phyloP scores from a whole-genome alignment of 2,888 invertebrate genomes.

The Conus canariensis region DNA sequence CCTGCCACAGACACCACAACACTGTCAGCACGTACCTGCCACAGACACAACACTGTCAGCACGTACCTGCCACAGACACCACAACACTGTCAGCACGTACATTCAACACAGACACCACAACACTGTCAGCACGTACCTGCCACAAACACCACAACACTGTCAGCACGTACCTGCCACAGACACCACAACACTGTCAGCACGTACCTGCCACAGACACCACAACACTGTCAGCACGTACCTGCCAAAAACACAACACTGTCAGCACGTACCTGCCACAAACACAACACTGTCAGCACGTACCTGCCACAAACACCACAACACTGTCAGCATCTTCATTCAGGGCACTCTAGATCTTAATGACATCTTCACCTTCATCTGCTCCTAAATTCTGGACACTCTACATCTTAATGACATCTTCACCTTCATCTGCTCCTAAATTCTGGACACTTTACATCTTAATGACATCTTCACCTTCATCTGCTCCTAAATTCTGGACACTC shows the following conservation, averaged over 20 bases:
- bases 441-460: too few relatives aligned
- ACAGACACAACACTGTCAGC: conserved; percentile 58
- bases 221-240: conserved; percentile 81
- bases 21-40: conserved; percentile 79
- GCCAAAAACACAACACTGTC: neutral
- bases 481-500: too few relatives aligned
- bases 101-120: conserved; percentile 49
- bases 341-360: too few relatives aligned
- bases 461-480: too few relatives aligned
- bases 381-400: too few relatives aligned
- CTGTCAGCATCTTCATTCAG: too few relatives aligned
- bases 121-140: conserved; percentile 79
- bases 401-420: too few relatives aligned
- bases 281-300: conserved; percentile 80
- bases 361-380: too few relatives aligned
- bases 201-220: conserved; percentile 73
- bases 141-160: neutral
- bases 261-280: conserved; percentile 79
- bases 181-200: conserved; percentile 77
- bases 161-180: conserved; percentile 79
- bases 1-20: conserved; percentile 50
- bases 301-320: conserved; percentile 50
- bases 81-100: conserved; percentile 79
- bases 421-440: too few relatives aligned
- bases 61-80: conserved; percentile 78